Percentiles rank a stretch among this genome's conserved stretches.
phyloP scores from a whole-genome alignment of 2,888 invertebrate genomes.

The Bellardia bayeri region DNA sequence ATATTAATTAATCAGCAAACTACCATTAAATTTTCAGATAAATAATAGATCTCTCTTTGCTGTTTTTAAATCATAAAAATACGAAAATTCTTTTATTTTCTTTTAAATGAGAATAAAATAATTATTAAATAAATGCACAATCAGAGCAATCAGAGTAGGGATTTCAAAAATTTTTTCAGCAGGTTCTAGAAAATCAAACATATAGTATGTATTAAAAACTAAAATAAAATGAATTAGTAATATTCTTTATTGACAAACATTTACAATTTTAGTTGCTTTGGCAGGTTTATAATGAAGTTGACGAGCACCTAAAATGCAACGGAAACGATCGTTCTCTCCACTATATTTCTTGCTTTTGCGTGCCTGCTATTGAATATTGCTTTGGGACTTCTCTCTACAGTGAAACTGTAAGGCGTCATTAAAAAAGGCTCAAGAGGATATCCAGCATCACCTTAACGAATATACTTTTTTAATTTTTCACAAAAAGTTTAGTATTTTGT shows the following conservation, averaged over 20 bases:
- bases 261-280: conserved; percentile 41
- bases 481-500: conserved; percentile 39
- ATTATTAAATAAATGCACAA: conserved; percentile 1
- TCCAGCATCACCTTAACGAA: background rate
- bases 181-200: conserved; percentile 2
- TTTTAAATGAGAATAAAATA: conserved; percentile 4
- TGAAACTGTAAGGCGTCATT: no score
- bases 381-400: no score
- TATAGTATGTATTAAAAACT: no score
- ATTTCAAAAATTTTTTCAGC: background rate
- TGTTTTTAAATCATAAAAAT: conserved; percentile 27
- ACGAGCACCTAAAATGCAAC: background rate
- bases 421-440: no score
- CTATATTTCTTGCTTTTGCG: no score
- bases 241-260: conserved; percentile 5
- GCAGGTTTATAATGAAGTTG: conserved; percentile 48
- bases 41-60: conserved; percentile 23
- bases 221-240: no score
- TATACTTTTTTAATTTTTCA: background rate
- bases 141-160: background rate
- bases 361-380: no score
- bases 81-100: background rate
- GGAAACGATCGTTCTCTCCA: no score
- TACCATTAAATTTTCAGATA: conserved; percentile 56
- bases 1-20: conserved; percentile 59